These are phyloP conservation scores for Psittacara wagleri DNA, from an alignment of 2,113 vertebrate genomes.

Conservation along the genomic window DNA sequence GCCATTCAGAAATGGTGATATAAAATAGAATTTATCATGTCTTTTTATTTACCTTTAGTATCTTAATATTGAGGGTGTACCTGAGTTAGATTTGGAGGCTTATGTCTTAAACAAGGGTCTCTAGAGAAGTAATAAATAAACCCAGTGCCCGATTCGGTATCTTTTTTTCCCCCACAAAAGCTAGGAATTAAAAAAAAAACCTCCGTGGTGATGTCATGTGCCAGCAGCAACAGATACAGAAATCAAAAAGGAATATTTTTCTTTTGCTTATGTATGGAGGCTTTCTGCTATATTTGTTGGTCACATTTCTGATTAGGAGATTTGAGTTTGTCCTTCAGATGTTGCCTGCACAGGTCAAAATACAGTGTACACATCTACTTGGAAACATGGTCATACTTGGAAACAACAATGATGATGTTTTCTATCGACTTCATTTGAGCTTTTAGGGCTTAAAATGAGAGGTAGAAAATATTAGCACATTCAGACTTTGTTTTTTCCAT, in stretches of 20 bases:
- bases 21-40: background rate
- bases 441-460: background rate
- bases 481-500: background rate
- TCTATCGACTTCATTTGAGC: background rate
- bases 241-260: background rate
- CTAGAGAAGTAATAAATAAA: background rate
- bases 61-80: background rate
- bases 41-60: background rate
- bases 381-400: background rate
- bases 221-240: background rate
- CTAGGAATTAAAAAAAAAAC: background rate
- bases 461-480: background rate
- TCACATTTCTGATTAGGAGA: background rate
- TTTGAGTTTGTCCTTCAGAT: background rate
- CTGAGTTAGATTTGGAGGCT: background rate
- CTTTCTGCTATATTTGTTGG: background rate
- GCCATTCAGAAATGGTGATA: background rate
- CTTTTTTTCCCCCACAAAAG: background rate
- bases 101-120: background rate
- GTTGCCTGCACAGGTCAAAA: background rate
- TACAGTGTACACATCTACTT: accelerated
- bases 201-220: background rate
- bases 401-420: background rate
- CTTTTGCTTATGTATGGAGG: background rate
- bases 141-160: no score